These are phyloP conservation scores for Caenorhabditis doughertyi DNA, from an alignment of 2,888 invertebrate species.

Conservation along the genomic window DNA sequence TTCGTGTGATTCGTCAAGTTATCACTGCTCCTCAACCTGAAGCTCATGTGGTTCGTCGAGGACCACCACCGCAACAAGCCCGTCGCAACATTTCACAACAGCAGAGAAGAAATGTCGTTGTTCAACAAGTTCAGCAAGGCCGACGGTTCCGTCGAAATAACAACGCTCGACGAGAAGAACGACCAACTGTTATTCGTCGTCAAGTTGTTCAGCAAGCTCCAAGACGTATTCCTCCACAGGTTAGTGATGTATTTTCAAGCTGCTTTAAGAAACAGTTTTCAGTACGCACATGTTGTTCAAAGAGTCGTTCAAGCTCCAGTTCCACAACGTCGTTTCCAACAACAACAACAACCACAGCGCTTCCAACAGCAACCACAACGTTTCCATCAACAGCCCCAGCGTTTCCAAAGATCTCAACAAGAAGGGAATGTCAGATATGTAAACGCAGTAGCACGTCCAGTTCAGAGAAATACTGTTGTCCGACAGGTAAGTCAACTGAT, in stretches of 20 bases:
- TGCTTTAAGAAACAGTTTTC: neutral
- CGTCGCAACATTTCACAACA: conserved; percentile 41
- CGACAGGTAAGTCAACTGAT: conserved; percentile 30
- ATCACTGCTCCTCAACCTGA: conserved; percentile 46
- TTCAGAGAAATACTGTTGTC: conserved; percentile 34
- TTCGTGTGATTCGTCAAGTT: conserved; percentile 43
- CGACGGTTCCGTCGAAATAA: conserved; percentile 45
- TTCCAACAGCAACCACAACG: conserved; percentile 9
- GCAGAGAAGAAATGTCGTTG: conserved; percentile 40
- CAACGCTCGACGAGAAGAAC: conserved; percentile 14
- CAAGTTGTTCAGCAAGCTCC: conserved; percentile 46
- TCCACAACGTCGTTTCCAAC: conserved; percentile 25
- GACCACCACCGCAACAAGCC: conserved; percentile 34
- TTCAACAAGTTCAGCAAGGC: conserved; percentile 41
- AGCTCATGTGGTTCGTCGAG: conserved; percentile 30
- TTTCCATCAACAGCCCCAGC: conserved; percentile 16
- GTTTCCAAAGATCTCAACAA: conserved; percentile 23
- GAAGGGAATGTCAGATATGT: conserved; percentile 46
- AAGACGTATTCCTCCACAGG: conserved; percentile 52
- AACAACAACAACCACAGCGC: conserved; percentile 15
- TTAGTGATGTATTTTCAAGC: neutral
- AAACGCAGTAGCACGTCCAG: conserved; percentile 19
- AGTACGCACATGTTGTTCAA: conserved; percentile 56
- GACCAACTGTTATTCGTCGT: conserved; percentile 47
- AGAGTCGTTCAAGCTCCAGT: conserved; percentile 36